Evolutionary conservation across 2,888 invertebrate genomes (phyloP).

Genomic region (Epinotia bilunana): DNA sequence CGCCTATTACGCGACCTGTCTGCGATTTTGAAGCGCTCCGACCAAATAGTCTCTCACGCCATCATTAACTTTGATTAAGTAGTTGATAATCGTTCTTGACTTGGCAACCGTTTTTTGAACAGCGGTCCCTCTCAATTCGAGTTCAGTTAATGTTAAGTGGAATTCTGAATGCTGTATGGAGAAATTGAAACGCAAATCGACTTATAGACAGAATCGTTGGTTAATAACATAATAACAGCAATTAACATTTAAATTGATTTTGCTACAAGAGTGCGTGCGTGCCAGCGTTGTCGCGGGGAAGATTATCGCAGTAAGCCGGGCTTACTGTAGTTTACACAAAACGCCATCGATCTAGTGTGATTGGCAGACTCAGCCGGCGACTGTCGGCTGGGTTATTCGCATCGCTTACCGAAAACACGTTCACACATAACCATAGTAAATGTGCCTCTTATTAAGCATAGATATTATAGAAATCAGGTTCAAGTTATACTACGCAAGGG

Average conservation of each 20-base stretch:
- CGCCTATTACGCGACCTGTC: slow-evolving; percentile 57
- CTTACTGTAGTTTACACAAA: slow-evolving; percentile 72
- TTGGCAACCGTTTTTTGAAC: slow-evolving; percentile 5
- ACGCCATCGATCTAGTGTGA: slow-evolving; percentile 68
- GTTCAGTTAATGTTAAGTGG: not conserved
- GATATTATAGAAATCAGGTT: not conserved
- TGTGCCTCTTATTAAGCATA: not conserved
- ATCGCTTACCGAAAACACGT: not conserved
- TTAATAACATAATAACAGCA: slow-evolving; percentile 45
- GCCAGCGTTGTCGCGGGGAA: slow-evolving; percentile 63
- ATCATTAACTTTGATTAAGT: slow-evolving; percentile 43
- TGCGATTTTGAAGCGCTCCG: slow-evolving; percentile 41
- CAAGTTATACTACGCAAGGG: not conserved
- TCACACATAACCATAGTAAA: not conserved
- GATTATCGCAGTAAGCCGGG: slow-evolving; percentile 68
- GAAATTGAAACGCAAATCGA: slow-evolving; percentile 35
- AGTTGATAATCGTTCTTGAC: slow-evolving; percentile 44
- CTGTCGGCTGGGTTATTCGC: slow-evolving; percentile 8
- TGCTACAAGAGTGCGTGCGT: slow-evolving; percentile 58
- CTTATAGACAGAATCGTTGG: slow-evolving; percentile 39
- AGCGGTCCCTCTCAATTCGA: not conserved
- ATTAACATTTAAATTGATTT: slow-evolving; percentile 49
- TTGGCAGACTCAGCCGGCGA: slow-evolving; percentile 60
- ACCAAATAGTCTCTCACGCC: slow-evolving; percentile 40
- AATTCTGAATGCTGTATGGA: slow-evolving; percentile 6